These are phyloP conservation scores for Spilosoma lubricipeda DNA, from an alignment of 2,888 invertebrate genomes.

Conservation along the genomic window DNA sequence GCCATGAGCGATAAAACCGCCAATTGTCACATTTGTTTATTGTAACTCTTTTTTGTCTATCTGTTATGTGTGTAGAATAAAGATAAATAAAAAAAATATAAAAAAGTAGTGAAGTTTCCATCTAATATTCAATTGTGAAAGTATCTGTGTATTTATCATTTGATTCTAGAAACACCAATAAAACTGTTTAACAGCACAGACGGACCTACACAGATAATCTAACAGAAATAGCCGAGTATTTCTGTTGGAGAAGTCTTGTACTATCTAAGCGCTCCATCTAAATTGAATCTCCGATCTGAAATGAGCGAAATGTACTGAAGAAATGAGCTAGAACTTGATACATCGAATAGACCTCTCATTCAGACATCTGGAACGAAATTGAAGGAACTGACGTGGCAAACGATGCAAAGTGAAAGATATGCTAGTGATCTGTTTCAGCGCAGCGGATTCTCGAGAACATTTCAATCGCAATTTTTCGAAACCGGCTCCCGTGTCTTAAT, in stretches of 20 bases:
- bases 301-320: conserved; percentile 68
- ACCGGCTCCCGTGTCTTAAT: conserved; percentile 72
- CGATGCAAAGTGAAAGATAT: conserved; percentile 52
- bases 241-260: conserved; percentile 58
- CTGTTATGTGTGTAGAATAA: too few species aligned
- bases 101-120: conserved; percentile 44
- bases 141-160: conserved; percentile 41
- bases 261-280: conserved; percentile 73
- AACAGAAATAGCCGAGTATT: conserved; percentile 66
- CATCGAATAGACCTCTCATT: conserved; percentile 56
- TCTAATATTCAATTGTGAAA: conserved; percentile 51
- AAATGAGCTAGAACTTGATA: conserved; percentile 66
- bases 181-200: conserved; percentile 48
- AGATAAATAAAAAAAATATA: too few species aligned
- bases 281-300: conserved; percentile 76
- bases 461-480: conserved; percentile 76
- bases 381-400: conserved; percentile 63
- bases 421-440: conserved; percentile 60
- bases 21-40: too few species aligned
- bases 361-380: conserved; percentile 66
- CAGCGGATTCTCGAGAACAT: conserved; percentile 60
- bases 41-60: too few species aligned
- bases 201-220: conserved; percentile 57
- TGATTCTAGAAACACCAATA: conserved; percentile 40
- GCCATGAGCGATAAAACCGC: too few species aligned